Conservation (phyloP, 2,113 vertebrate genomes). For the Aegithalos caudatus region DNA sequence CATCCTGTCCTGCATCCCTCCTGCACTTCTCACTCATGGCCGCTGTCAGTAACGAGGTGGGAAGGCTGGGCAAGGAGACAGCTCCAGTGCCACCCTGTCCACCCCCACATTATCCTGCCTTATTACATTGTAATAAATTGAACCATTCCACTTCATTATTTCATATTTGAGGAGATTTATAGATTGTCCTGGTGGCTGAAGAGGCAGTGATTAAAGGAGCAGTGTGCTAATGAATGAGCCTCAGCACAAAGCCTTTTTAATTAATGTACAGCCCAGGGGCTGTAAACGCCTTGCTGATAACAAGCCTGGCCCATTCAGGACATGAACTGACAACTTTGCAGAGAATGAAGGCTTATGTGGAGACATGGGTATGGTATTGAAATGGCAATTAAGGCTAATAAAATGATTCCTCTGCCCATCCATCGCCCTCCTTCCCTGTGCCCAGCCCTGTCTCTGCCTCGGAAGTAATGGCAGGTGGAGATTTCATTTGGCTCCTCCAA, state of each 20-base stretch:
- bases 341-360: constrained; percentile 51
- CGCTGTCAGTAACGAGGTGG: constrained; percentile 44
- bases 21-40: background rate
- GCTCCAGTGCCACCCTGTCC: constrained; percentile 46
- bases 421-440: background rate
- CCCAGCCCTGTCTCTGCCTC: background rate
- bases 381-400: constrained; percentile 65
- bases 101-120: constrained; percentile 70
- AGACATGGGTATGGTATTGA: constrained; percentile 32
- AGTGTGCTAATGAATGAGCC: constrained; percentile 72
- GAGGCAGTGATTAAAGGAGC: constrained; percentile 79
- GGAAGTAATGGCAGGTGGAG: background rate
- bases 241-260: constrained; percentile 73
- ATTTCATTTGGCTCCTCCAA: constrained; percentile 1
- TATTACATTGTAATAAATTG: constrained; percentile 77
- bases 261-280: constrained; percentile 74
- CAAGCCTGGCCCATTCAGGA: constrained; percentile 69
- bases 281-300: constrained; percentile 71
- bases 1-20: background rate
- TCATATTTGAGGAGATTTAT: constrained; percentile 83
- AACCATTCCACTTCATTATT: constrained; percentile 82
- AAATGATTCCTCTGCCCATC: background rate
- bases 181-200: constrained; percentile 79
- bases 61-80: constrained; percentile 44
- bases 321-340: constrained; percentile 67